A percentile compares a stretch with the other conserved stretches of the same genome.
These are phyloP conservation scores for Taurulus bubalis DNA, from an alignment of 2,113 vertebrate genomes.

Conservation along the genomic window DNA sequence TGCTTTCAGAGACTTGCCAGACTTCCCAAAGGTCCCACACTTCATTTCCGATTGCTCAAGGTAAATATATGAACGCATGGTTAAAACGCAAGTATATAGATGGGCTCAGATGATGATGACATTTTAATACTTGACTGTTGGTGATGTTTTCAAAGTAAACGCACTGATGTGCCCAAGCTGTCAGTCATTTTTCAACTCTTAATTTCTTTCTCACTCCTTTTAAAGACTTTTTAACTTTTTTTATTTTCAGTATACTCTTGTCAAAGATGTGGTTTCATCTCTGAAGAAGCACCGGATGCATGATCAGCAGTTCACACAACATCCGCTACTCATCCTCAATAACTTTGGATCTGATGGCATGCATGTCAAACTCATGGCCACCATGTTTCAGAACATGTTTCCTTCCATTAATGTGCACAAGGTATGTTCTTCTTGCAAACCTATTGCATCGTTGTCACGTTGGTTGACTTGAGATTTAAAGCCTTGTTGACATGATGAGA, in stretches of 20 bases:
- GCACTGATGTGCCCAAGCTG: conserved; percentile 73
- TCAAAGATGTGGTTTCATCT: conserved; percentile 91
- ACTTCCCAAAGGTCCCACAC: conserved; percentile 90
- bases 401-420: conserved; percentile 94
- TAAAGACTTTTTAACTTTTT: not conserved
- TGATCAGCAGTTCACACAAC: conserved; percentile 91
- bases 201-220: not conserved
- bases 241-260: conserved; percentile 85
- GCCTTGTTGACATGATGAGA: conserved; percentile 70
- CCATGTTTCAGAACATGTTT: conserved; percentile 96
- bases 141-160: conserved; percentile 83
- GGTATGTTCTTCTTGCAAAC: conserved; percentile 70
- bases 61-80: conserved; percentile 64
- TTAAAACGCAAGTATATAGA: accelerated
- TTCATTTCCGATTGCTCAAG: conserved; percentile 88
- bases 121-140: conserved; percentile 66
- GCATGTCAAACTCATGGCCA: conserved; percentile 93
- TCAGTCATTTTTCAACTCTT: accelerated
- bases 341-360: conserved; percentile 91
- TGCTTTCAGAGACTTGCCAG: conserved; percentile 88
- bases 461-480: not conserved
- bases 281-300: conserved; percentile 94
- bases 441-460: not conserved
- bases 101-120: conserved; percentile 75
- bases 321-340: conserved; percentile 91